Conservation (phyloP, 1,140 invertebrate genomes). For the Lethrus apterus region DNA sequence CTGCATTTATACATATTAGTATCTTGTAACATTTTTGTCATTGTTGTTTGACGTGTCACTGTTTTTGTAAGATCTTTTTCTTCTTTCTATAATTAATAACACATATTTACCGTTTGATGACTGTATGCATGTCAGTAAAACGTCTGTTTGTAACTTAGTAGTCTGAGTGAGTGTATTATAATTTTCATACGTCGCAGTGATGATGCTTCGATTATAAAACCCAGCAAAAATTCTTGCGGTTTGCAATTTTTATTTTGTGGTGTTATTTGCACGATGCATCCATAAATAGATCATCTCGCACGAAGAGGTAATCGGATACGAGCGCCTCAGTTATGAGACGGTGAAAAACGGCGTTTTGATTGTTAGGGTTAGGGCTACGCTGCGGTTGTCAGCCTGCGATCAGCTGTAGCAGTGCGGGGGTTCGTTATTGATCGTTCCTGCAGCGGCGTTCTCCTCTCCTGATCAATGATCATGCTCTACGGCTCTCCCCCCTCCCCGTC, state of each 20-base stretch:
- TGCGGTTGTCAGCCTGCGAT: slow-evolving; percentile 35
- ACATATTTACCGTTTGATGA: too few species aligned
- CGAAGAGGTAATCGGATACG: not conserved
- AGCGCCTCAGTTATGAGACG: too few species aligned
- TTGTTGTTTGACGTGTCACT: too few species aligned
- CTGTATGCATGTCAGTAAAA: too few species aligned
- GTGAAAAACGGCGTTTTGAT: too few species aligned
- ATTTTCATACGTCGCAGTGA: too few species aligned
- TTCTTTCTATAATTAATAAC: too few species aligned
- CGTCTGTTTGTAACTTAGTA: too few species aligned
- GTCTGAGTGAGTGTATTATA: too few species aligned
- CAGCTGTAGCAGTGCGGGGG: slow-evolving; percentile 39
- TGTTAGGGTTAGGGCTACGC: slow-evolving; percentile 15
- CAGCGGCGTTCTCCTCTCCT: slow-evolving; percentile 27
- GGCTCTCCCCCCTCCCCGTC: slow-evolving; percentile 13
- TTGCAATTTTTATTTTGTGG: not conserved
- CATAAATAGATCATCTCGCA: not conserved
- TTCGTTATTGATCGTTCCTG: slow-evolving; percentile 34
- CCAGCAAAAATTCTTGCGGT: not conserved
- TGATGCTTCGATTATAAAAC: not conserved
- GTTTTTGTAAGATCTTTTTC: too few species aligned
- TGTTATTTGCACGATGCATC: not conserved
- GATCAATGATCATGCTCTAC: slow-evolving; percentile 34
- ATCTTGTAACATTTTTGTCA: too few species aligned
- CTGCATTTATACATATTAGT: too few species aligned